Evolutionary conservation across 1,140 invertebrate genomes (phyloP), one percentile per base, ranked within the genome.

Genomic region (Brevipalpus yothersi): DNA sequence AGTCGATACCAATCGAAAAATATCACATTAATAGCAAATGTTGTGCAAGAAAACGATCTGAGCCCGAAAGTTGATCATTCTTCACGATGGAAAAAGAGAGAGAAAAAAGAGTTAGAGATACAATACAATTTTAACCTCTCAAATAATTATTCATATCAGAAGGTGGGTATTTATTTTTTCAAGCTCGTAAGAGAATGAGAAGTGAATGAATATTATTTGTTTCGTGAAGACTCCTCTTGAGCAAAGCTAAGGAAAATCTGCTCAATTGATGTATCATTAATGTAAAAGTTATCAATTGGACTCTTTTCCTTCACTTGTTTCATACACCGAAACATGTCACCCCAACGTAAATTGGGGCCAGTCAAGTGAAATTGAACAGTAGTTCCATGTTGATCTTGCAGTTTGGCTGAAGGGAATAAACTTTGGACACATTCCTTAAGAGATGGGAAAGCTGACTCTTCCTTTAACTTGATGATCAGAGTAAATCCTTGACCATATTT

Each of bases 401-500:
- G 21, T 17, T 51, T 19, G 8, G 49, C 49, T 7, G 55, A 53
- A 15, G 55, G 54, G 9, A 63, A 40, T 15, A 12, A 13, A 51
- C 40, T 19, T 4, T 19, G 1, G 11, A 63, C 54, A 2, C 23
- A 11, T 43, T 55, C 11, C 40, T 3, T 3, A 2, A 31, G 5
- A 3, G 31, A 31, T 5, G 31, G 31, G 31, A 31, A 3, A 5
- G 31, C 31, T 3, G 31, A 31, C 31, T 5, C 17, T n/a, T n/a
- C 40, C 19, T 57, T 57, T 7, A 57, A 4, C 21, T 57, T 57
- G 15, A 57, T 41, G 15, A 13, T 41, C 10, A 42, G 17, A 53
- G 31, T 58, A 40, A 57, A 61, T 4, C 83, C 83, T 65, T 80
- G 76, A 41, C 84, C 83, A 67, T 84, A 86, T 68, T 82, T 84